Conservation (phyloP, 2,113 vertebrate genomes). For the Agapornis roseicollis region DNA sequence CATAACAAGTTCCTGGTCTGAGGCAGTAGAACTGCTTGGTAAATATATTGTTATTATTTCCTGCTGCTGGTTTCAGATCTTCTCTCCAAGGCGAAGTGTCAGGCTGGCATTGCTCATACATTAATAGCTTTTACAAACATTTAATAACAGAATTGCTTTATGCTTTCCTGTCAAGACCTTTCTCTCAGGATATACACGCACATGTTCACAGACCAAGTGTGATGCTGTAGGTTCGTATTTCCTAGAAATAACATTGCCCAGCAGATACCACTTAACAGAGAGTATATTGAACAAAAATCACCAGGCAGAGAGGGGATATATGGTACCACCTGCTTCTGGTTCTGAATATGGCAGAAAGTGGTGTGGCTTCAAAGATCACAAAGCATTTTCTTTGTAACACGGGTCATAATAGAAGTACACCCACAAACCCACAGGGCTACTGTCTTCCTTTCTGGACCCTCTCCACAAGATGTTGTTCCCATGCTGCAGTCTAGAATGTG, state of each 20-base stretch:
- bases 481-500: background rate
- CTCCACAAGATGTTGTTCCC: background rate
- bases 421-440: background rate
- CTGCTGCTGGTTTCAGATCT: background rate
- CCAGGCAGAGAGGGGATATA: background rate
- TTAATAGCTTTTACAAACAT: conserved; percentile 24
- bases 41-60: conserved; percentile 22
- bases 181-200: background rate
- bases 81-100: background rate
- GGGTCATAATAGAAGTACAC: background rate
- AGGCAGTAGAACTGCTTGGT: background rate
- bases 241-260: background rate
- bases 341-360: background rate
- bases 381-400: background rate
- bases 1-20: background rate
- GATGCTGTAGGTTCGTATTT: background rate
- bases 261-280: background rate
- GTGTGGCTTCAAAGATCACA: background rate
- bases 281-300: background rate
- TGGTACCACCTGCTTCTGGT: background rate
- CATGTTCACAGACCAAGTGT: background rate
- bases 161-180: background rate
- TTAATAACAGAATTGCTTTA: conserved; percentile 13
- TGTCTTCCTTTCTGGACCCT: background rate
- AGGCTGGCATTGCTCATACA: background rate